A percentile compares a stretch with the other conserved stretches of the same genome.
phyloP scores from a whole-genome alignment of 2,888 invertebrate species.

The Selenia dentaria region DNA sequence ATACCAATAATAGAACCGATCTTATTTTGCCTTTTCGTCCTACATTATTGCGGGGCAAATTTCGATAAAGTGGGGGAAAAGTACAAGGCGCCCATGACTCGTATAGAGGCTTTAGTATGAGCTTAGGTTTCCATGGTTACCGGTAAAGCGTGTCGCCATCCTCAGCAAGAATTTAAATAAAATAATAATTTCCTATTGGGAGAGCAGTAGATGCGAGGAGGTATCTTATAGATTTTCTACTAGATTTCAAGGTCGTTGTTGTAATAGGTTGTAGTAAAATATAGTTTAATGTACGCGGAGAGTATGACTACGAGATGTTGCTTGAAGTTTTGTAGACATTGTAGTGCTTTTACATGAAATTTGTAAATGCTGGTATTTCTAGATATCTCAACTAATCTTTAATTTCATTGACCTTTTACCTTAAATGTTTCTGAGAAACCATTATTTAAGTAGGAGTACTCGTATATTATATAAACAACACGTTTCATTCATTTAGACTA shows the following conservation, averaged over 20 bases:
- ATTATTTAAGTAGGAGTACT: too few species aligned
- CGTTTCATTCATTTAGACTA: too few species aligned
- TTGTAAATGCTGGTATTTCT: too few species aligned
- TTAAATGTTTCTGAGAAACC: too few species aligned
- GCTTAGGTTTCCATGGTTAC: slow-evolving; percentile 29
- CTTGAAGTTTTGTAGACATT: slow-evolving; percentile 7
- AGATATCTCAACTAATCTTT: too few species aligned
- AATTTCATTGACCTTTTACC: too few species aligned
- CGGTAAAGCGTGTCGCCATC: slow-evolving; percentile 24
- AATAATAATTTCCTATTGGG: slow-evolving; percentile 67
- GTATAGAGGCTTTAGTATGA: slow-evolving; percentile 28
- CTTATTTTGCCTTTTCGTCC: too few species aligned
- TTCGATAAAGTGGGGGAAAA: slow-evolving; percentile 74
- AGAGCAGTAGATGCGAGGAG: slow-evolving; percentile 41
- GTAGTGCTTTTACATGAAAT: too few species aligned
- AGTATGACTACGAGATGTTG: slow-evolving; percentile 25
- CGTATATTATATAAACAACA: too few species aligned
- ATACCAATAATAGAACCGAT: too few species aligned
- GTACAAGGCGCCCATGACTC: slow-evolving; percentile 55
- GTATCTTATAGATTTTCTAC: slow-evolving; percentile 44
- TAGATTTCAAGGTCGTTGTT: slow-evolving; percentile 47
- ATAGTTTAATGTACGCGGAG: slow-evolving; percentile 36
- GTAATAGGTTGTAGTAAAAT: slow-evolving; percentile 60
- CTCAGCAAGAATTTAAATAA: slow-evolving; percentile 54
- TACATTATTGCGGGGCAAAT: too few species aligned